Evolutionary conservation across 2,113 vertebrate genomes (phyloP), one percentile per base, ranked within the genome.

Genomic region (Pyrgilauda ruficollis): DNA sequence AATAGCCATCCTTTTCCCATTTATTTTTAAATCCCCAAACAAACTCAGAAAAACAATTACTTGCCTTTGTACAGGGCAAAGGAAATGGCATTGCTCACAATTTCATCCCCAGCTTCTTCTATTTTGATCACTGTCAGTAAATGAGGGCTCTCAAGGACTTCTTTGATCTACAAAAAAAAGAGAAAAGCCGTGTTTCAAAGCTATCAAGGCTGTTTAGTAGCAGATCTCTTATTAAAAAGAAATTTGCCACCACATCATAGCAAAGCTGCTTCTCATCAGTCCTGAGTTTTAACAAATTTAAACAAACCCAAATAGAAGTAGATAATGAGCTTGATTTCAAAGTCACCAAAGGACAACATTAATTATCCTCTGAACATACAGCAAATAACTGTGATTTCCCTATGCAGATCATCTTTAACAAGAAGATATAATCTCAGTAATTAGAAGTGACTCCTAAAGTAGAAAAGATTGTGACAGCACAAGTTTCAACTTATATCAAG

Each of bases 41-140:
- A 8, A 81, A 49, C n/a, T 6, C 55, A 63, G 18, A 49, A 50
- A 77, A 69, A 68, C 15, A 61, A 79, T 35, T 37, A 95, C 97
- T 96, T 89, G 97, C 98, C 98, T 98, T 98, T 98, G 79, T 98
- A 98, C 19, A 98, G 93, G 2, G 98, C 98, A 30, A 96, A 98
- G 76, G 97, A 98, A 67, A 98, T 98, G 17, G 98, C 98, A 11
- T 98, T 98, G 98, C 98, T 98, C 93, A 98, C 98, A 19, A 98
- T 97, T 81, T 98, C 98, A 37, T 98, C 98, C 66, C 98, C 98
- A 64, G 98, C 98, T 90, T 98, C 98, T 89, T 98, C 98, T 93
- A 97, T 98, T 94, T 98, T 98, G 87, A 98, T 98, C 63, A 98
- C 96, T 61, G 98, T 98, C 74, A 98, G 61, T 28, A 98, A 97